phyloP scores from a whole-genome alignment of 2,113 vertebrate species.

The Piprites chloris region DNA sequence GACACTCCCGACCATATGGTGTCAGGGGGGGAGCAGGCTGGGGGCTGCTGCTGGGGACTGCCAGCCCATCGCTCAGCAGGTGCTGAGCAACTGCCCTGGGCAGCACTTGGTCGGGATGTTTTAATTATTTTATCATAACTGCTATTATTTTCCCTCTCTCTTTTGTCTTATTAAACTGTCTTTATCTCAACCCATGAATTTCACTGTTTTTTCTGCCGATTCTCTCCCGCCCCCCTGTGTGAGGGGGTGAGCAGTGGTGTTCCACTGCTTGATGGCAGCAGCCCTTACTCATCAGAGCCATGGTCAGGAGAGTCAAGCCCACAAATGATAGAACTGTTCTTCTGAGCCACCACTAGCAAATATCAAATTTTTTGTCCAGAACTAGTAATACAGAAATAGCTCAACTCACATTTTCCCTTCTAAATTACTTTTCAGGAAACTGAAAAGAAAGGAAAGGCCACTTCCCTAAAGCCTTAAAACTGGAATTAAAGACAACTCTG shows the following conservation, averaged over 20 bases:
- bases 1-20: no score
- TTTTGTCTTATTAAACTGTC: background rate
- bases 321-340: background rate
- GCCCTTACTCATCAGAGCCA: background rate
- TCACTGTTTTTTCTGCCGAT: background rate
- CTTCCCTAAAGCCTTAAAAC: background rate
- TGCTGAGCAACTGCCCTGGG: background rate
- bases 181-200: background rate
- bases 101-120: background rate
- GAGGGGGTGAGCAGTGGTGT: no score
- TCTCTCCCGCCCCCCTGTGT: no score
- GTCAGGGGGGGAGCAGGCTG: background rate
- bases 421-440: background rate
- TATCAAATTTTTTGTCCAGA: background rate
- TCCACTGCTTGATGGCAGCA: background rate
- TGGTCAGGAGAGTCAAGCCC: background rate
- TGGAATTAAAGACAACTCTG: background rate
- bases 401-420: background rate
- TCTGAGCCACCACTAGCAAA: background rate
- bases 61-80: background rate
- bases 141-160: background rate
- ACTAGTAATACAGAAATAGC: background rate
- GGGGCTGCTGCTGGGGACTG: background rate
- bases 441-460: background rate
- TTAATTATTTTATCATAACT: background rate